Evolutionary conservation across 2,888 invertebrate genomes (phyloP), one percentile per base, ranked within the genome.

Genomic region (Agrenia bidenticulata): DNA sequence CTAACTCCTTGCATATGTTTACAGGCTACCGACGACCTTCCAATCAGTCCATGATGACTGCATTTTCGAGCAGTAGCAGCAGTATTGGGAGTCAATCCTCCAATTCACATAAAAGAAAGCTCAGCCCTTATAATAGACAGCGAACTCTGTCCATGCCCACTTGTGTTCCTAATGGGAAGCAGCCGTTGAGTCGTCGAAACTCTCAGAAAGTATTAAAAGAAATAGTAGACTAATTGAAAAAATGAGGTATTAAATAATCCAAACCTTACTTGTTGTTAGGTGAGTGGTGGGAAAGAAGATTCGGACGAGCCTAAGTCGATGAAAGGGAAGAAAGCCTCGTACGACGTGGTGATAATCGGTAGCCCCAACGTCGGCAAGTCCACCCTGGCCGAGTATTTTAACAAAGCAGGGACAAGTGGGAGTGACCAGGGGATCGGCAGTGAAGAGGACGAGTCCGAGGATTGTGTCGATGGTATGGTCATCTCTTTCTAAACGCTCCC

Each of bases 401-500:
- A 60, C 32, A 69, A 69, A 42, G 57, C 17, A 21, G 41, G 19
- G 27, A 51, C 15, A 54, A 64, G 54, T 19, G 67, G 65, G 39
- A 65, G 63, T 55, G 70, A 65, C 57, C 70, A 65, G 13, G 67
- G 65, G 9, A 67, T 65, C 58, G 67, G 65, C 24, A 67, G 65
- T 45, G 67, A 63, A 39, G 65, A 61, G 26, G 70, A 67, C 17
- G 70, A 59, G 39, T 15, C 11, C 7, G 57, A 58, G 42, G 51
- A 51, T 41, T 42, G 41, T 27, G 63, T 63, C 63, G 69, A 69
- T 63, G 65, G 69, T 69, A 61, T 63, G 69, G 55, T 15, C 27
- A 9, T 5, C n/a, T 17, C 45, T n/a, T 15, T 19, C 5, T n/a
- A n/a, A n/a, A n/a, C n/a, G n/a, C n/a, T n/a, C 32, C 32, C 32